Percentiles rank a stretch among this genome's conserved stretches.
Conservation (phyloP, 1,140 invertebrate genomes). For the Camponotus floridanus region DNA sequence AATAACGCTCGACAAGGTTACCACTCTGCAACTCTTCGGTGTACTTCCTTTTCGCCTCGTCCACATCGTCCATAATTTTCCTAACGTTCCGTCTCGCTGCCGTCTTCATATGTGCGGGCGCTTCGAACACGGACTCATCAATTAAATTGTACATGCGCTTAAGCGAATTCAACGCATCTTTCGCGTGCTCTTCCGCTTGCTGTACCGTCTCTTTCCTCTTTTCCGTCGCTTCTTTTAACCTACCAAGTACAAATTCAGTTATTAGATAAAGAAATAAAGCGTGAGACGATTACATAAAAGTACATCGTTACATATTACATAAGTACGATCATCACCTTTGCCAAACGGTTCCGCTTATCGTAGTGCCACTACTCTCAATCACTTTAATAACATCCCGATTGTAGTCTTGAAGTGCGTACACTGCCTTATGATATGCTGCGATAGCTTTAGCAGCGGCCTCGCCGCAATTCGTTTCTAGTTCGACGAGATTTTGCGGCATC, state of each 20-base stretch:
- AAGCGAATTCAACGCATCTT: conserved; percentile 75
- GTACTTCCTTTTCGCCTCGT: conserved; percentile 87
- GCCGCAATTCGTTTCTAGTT: conserved; percentile 87
- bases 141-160: conserved; percentile 81
- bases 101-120: conserved; percentile 84
- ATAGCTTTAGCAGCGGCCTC: conserved; percentile 87
- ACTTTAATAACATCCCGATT: conserved; percentile 88
- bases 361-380: conserved; percentile 86
- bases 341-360: conserved; percentile 86
- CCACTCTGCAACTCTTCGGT: conserved; percentile 86
- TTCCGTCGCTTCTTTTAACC: conserved; percentile 87
- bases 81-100: conserved; percentile 87
- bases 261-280: conserved; percentile 10
- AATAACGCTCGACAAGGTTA: conserved; percentile 90
- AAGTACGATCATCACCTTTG: conserved; percentile 80
- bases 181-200: conserved; percentile 85
- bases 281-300: conserved; percentile 5
- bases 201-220: conserved; percentile 86
- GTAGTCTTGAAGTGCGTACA: conserved; percentile 87
- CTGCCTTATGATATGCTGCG: conserved; percentile 87
- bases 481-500: conserved; percentile 84
- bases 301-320: neutral
- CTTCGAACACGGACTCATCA: conserved; percentile 86
- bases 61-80: conserved; percentile 88
- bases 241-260: conserved; percentile 61